A percentile compares a stretch with the other conserved stretches of the same genome.
These are phyloP conservation scores for Harpagifer antarcticus DNA, from an alignment of 2,797 vertebrate genomes.

Conservation along the genomic window DNA sequence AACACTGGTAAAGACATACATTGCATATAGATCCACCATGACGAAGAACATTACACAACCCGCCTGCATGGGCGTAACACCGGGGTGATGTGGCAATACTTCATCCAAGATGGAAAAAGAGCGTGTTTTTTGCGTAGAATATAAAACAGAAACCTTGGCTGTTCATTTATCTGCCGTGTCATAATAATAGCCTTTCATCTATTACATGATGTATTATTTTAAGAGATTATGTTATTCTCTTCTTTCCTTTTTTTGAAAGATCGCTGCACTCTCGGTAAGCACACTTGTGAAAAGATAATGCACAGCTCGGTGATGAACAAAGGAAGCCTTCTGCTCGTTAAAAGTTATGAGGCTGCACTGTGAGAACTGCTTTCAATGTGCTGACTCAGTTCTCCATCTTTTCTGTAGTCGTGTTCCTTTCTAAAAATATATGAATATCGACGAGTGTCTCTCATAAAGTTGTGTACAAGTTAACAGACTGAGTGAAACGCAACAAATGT, in stretches of 20 bases:
- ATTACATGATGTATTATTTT: background rate
- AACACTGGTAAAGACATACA: background rate
- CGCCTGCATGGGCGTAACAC: constrained; percentile 1
- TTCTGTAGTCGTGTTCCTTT: background rate
- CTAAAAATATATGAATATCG: background rate
- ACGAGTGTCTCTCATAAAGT: background rate
- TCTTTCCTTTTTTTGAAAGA: constrained; percentile 45
- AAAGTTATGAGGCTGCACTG: accelerated
- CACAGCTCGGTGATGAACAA: background rate
- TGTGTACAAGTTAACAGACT: background rate
- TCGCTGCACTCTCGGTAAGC: constrained; percentile 40
- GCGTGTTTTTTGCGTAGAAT: too few species aligned
- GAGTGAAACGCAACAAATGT: background rate
- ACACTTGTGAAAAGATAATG: background rate
- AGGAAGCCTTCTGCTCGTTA: background rate
- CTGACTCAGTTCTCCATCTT: background rate
- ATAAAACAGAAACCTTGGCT: background rate
- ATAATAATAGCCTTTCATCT: background rate
- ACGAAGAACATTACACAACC: constrained; percentile 33
- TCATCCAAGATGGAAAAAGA: too few species aligned
- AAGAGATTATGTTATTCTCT: constrained; percentile 14
- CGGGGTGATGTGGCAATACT: background rate
- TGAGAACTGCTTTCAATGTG: background rate
- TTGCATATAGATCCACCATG: background rate
- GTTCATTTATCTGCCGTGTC: background rate